Evolutionary conservation across 2,888 invertebrate species (phyloP).

Genomic region (Rhogogaster chlorosoma): DNA sequence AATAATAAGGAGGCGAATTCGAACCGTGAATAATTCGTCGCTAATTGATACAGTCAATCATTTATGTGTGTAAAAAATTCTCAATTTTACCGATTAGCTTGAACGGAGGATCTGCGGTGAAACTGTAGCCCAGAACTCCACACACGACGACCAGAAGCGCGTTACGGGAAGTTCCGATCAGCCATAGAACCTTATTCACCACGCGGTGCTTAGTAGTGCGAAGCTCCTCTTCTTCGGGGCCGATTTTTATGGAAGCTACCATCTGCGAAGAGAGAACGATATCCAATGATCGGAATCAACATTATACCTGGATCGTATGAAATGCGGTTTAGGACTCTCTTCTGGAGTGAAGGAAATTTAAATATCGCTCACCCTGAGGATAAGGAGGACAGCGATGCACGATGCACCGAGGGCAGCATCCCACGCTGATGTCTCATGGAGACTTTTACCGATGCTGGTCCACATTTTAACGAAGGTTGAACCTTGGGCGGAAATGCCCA

Average conservation of each 20-base stretch:
- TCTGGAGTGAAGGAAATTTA: background rate
- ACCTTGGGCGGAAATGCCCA: slow-evolving; percentile 87
- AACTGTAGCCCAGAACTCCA: slow-evolving; percentile 85
- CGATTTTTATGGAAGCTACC: slow-evolving; percentile 83
- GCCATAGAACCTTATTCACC: slow-evolving; percentile 86
- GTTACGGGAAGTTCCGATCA: slow-evolving; percentile 90
- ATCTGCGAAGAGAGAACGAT: slow-evolving; percentile 78
- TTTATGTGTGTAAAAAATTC: background rate
- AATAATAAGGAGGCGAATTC: background rate
- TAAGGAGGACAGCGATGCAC: slow-evolving; percentile 87
- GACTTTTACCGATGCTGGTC: slow-evolving; percentile 85
- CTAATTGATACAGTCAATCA: background rate
- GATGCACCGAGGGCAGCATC: slow-evolving; percentile 88
- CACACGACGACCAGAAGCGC: slow-evolving; percentile 90
- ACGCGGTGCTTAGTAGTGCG: slow-evolving; percentile 81
- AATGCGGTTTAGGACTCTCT: background rate
- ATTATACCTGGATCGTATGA: background rate
- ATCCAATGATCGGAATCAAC: background rate
- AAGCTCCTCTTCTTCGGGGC: slow-evolving; percentile 79
- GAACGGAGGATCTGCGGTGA: slow-evolving; percentile 82
- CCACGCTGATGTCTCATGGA: slow-evolving; percentile 84
- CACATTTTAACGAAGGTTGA: slow-evolving; percentile 89
- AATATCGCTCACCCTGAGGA: slow-evolving; percentile 85
- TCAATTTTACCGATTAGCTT: slow-evolving; percentile 83
- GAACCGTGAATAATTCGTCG: background rate